Evolutionary conservation across 2,888 invertebrate genomes (phyloP), one percentile per base, ranked within the genome.

Genomic region (Amphiduros pacificus): DNA sequence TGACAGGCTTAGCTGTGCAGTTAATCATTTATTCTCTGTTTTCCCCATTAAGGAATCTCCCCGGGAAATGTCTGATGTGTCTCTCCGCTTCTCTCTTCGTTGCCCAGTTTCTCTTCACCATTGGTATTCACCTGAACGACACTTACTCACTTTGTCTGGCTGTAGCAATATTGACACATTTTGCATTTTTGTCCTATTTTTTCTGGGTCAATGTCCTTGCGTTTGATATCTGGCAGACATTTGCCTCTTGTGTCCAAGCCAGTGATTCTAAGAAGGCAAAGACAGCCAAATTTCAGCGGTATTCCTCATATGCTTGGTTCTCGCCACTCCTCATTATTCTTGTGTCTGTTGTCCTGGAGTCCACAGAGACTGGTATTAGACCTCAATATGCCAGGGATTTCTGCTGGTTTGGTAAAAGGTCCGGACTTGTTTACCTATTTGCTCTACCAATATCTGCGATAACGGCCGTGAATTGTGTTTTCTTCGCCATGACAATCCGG

Each of bases 151-250:
- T 36, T 11, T 86, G 86, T 69, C 73, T 80, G 20, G 71, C 79
- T 1, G 70, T 84, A 17, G 86, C 83, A 6, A 75, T 84, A 1
- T 61, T 81, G 27, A 83, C 85, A 57, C 85, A 86, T 68, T 86
- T 84, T 75, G 78, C 81, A 66, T 86, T 85, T 72, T 75, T 86
- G 61, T 80, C 85, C 1, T 82, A 86, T 1, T 87, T 87, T 72
- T 82, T 82, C 63, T 87, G 87, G 87, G 85, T 85, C 84, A 81
- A 85, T 53, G 81, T 85, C 2, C 82, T 87, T 76, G 83, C 86
- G 0, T 84, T 84, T 73, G 88, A 89, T 75, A 85, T 89, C 77
- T 86, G 87, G 78, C 82, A 84, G 49, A 84, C 84, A 0, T 84
- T 85, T 64, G 71, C 57, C 0, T n/a, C n/a, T n/a, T n/a, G n/a